Conservation (phyloP, 2,888 invertebrate genomes). For the Oxyteleia sp. region DNA sequence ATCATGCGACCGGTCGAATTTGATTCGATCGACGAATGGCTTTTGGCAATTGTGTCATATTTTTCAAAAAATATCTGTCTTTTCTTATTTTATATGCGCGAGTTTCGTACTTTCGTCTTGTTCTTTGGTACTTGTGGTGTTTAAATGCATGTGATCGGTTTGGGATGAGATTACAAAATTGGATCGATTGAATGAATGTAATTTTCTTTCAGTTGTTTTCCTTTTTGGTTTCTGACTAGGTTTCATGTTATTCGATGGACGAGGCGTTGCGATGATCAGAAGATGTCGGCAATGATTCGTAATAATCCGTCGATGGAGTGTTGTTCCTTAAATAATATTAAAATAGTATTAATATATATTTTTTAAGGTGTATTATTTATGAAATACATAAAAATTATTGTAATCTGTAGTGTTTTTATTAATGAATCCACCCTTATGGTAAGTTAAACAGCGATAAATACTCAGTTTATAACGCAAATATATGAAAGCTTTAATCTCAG, state of each 20-base stretch:
- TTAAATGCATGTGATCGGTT: conserved; percentile 53
- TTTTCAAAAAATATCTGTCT: not conserved
- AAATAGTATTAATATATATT: no score
- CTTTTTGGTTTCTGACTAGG: not conserved
- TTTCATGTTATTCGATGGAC: conserved; percentile 48
- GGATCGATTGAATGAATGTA: no score
- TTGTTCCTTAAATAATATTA: conserved; percentile 36
- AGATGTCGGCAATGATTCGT: conserved; percentile 43
- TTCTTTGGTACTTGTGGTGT: conserved; percentile 31
- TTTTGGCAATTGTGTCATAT: conserved; percentile 14
- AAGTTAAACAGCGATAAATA: no score
- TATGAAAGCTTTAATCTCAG: no score
- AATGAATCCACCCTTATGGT: no score
- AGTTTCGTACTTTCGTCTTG: conserved; percentile 7
- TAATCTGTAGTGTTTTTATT: no score
- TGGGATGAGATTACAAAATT: conserved; percentile 20
- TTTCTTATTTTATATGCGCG: not conserved
- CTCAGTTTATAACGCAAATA: no score
- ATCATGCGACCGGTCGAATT: no score
- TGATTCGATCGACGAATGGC: conserved; percentile 10
- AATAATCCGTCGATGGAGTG: conserved; percentile 26
- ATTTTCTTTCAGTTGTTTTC: not conserved
- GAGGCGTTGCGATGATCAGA: conserved; percentile 44
- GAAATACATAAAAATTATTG: no score
- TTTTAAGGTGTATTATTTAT: no score